Evolutionary conservation across 2,888 invertebrate species (phyloP).

Genomic region (Polia nebulosa): DNA sequence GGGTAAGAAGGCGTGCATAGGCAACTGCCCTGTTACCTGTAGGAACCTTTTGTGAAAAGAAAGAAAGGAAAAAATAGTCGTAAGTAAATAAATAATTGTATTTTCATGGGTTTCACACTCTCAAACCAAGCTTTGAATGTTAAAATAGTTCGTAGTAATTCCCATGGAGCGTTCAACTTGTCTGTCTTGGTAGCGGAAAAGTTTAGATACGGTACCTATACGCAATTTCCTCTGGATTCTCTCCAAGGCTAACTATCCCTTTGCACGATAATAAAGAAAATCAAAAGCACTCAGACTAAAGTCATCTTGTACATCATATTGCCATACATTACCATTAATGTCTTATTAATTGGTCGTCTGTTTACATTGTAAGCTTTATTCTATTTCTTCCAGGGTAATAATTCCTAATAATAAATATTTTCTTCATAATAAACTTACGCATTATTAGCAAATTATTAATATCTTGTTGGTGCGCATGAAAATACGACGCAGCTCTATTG

Average conservation of each 20-base stretch:
- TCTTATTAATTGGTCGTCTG: background rate
- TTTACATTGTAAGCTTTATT: background rate
- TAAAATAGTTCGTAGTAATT: background rate
- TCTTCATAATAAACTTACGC: background rate
- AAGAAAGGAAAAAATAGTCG: too few relatives aligned
- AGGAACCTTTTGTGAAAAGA: too few relatives aligned
- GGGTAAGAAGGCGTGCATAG: too few relatives aligned
- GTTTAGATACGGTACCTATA: background rate
- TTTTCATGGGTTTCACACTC: too few relatives aligned
- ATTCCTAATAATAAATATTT: background rate
- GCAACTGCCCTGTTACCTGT: too few relatives aligned
- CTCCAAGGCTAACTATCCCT: slow-evolving; percentile 2
- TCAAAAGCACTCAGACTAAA: slow-evolving; percentile 3
- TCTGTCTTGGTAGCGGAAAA: background rate
- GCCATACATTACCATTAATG: background rate
- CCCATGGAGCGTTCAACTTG: too few relatives aligned
- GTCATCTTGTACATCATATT: background rate
- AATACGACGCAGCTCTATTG: background rate
- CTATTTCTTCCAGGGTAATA: background rate
- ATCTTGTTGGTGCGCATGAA: background rate
- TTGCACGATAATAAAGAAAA: background rate
- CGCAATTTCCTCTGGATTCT: background rate
- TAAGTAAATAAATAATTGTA: too few relatives aligned
- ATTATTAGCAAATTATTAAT: background rate
- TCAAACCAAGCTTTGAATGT: too few relatives aligned